Conservation (phyloP, 2,888 invertebrate species). For the Laothoe populi region DNA sequence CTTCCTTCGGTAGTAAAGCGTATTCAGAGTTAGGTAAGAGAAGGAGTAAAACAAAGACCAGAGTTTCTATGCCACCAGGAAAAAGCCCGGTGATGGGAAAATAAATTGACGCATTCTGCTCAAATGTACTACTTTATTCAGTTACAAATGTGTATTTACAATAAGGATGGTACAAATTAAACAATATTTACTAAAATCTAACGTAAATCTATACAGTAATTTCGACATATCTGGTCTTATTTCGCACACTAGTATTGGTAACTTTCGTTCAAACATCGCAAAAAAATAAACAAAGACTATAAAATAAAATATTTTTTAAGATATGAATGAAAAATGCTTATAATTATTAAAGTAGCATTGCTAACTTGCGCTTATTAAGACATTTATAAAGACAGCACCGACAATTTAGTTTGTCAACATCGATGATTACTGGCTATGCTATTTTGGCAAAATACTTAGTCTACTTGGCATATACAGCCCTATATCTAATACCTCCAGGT, state of each 20-base stretch:
- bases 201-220: constrained; percentile 25
- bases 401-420: constrained; percentile 66
- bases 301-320: constrained; percentile 11
- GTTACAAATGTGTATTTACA: constrained; percentile 49
- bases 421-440: constrained; percentile 43
- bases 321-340: not conserved
- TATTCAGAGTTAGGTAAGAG: constrained; percentile 29
- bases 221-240: constrained; percentile 36
- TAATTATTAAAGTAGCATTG: constrained; percentile 26
- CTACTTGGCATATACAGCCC: constrained; percentile 17
- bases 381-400: constrained; percentile 64
- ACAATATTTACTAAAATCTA: constrained; percentile 30
- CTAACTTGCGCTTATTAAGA: constrained; percentile 15
- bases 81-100: constrained; percentile 8
- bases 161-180: constrained; percentile 34
- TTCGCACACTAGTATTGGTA: constrained; percentile 68
- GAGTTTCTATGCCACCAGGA: constrained; percentile 37
- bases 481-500: constrained; percentile 30
- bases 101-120: constrained; percentile 31
- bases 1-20: constrained; percentile 25
- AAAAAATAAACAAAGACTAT: constrained; percentile 27
- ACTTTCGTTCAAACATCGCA: constrained; percentile 50
- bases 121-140: constrained; percentile 33
- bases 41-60: constrained; percentile 36
- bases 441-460: constrained; percentile 33